Percentiles rank a stretch among this genome's conserved stretches.
Conservation (phyloP, 2,888 invertebrate genomes). For the Xanthorhoe designata region DNA sequence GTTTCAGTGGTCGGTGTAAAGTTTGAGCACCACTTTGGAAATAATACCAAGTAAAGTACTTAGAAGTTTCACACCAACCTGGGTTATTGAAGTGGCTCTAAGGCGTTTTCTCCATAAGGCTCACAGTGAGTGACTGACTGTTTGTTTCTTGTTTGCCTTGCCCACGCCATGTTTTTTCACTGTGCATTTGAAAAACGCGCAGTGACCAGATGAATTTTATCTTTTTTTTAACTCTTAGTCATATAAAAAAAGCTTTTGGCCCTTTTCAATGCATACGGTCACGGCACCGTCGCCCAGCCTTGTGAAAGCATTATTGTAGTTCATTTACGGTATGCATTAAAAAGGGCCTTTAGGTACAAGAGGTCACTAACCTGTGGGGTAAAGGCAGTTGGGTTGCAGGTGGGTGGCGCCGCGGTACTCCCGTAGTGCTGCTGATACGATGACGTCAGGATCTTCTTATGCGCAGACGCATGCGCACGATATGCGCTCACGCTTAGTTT, state of each 20-base stretch:
- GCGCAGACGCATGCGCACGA: constrained; percentile 94
- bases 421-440: constrained; percentile 93
- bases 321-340: too few relatives aligned
- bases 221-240: too few relatives aligned
- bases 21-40: constrained; percentile 2
- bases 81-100: neutral
- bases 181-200: too few relatives aligned
- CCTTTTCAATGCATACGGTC: too few relatives aligned
- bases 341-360: too few relatives aligned
- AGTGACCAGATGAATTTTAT: too few relatives aligned
- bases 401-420: constrained; percentile 88
- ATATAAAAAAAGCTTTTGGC: too few relatives aligned
- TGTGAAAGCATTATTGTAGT: too few relatives aligned
- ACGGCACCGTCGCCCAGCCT: too few relatives aligned
- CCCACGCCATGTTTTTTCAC: too few relatives aligned
- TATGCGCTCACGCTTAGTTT: constrained; percentile 95
- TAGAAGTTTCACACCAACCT: constrained; percentile 3
- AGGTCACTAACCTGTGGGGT: constrained; percentile 70
- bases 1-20: constrained; percentile 8
- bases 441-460: constrained; percentile 93
- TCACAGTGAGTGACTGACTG: too few relatives aligned
- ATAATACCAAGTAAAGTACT: neutral
- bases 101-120: too few relatives aligned
- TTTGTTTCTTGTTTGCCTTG: neutral
- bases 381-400: constrained; percentile 78